Conservation (phyloP, 2,113 vertebrate species). For the Misgurnus anguillicaudatus region DNA sequence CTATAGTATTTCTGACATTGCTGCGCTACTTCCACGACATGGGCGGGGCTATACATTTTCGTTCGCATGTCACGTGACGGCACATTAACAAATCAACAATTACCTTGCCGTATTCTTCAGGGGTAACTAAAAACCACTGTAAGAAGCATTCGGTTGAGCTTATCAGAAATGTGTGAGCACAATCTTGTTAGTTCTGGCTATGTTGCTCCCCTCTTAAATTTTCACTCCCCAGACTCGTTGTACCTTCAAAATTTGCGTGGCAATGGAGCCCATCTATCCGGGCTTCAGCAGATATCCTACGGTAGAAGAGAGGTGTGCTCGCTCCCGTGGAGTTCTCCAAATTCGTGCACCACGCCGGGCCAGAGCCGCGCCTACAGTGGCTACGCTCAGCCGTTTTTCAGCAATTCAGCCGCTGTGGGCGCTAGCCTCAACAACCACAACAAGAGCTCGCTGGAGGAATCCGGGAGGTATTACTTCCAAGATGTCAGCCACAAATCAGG, state of each 20-base stretch:
- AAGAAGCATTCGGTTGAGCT: slow-evolving; percentile 80
- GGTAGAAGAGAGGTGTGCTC: slow-evolving; percentile 83
- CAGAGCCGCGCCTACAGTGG: slow-evolving; percentile 81
- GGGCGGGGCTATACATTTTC: slow-evolving; percentile 69
- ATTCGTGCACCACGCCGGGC: slow-evolving; percentile 80
- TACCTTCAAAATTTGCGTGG: slow-evolving; percentile 90
- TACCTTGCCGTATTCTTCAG: slow-evolving; percentile 82
- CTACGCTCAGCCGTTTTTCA: slow-evolving; percentile 83
- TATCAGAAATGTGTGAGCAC: slow-evolving; percentile 95
- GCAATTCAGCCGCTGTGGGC: slow-evolving; percentile 78
- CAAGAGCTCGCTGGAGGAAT: slow-evolving; percentile 81
- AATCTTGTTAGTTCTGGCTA: slow-evolving; percentile 92
- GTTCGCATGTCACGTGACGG: slow-evolving; percentile 79
- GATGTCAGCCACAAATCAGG: slow-evolving; percentile 74
- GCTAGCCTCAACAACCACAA: slow-evolving; percentile 66
- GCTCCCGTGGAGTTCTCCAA: slow-evolving; percentile 86
- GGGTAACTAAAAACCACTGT: slow-evolving; percentile 87
- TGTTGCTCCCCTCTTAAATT: slow-evolving; percentile 90
- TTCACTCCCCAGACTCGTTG: slow-evolving; percentile 86
- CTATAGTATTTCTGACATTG: slow-evolving; percentile 5
- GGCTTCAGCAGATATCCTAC: slow-evolving; percentile 86
- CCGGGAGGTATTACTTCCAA: slow-evolving; percentile 78
- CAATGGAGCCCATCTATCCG: slow-evolving; percentile 87
- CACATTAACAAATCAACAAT: slow-evolving; percentile 79
- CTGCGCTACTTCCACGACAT: slow-evolving; percentile 46